Evolutionary conservation across 2,113 vertebrate genomes (phyloP).

Genomic region (Panurus biarmicus): DNA sequence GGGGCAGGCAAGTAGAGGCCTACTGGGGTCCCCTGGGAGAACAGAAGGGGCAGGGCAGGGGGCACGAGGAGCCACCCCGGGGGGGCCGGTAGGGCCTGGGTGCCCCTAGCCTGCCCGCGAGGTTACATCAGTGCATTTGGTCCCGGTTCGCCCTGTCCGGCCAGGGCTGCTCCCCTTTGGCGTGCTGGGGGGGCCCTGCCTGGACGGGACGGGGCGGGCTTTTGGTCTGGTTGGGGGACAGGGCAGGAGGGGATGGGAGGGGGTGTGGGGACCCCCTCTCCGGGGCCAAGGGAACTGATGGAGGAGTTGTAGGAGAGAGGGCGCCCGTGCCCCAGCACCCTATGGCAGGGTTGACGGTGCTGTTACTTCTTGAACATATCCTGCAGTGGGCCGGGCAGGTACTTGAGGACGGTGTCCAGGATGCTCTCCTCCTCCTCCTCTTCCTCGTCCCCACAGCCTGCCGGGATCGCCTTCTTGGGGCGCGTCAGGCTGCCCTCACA

Average conservation of each 20-base stretch:
- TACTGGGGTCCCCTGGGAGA: constrained; percentile 10
- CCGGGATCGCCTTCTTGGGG: constrained; percentile 93
- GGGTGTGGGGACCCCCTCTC: not conserved
- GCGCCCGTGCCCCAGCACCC: constrained; percentile 59
- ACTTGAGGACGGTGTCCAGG: constrained; percentile 97
- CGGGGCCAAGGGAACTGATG: constrained; percentile 4
- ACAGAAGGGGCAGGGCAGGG: not conserved
- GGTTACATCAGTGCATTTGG: constrained; percentile 64
- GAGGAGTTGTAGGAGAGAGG: not conserved
- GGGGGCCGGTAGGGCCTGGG: not conserved
- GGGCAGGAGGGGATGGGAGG: not conserved
- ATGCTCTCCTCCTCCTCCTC: constrained; percentile 97
- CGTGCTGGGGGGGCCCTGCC: constrained; percentile 6
- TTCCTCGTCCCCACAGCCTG: constrained; percentile 90
- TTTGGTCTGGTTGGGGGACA: not conserved
- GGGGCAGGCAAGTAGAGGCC: not conserved
- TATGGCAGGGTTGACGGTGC: constrained; percentile 25
- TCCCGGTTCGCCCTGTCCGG: constrained; percentile 41
- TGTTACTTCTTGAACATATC: constrained; percentile 99
- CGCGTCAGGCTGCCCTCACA: constrained; percentile 95
- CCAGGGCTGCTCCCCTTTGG: constrained; percentile 42
- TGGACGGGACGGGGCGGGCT: constrained; percentile 33
- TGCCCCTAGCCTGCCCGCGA: constrained; percentile 26
- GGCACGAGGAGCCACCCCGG: not conserved
- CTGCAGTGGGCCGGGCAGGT: constrained; percentile 93